Evolutionary conservation across 2,797 vertebrate genomes (phyloP), one percentile per base, ranked within the genome.

Genomic region (Fistularia commersonii): DNA sequence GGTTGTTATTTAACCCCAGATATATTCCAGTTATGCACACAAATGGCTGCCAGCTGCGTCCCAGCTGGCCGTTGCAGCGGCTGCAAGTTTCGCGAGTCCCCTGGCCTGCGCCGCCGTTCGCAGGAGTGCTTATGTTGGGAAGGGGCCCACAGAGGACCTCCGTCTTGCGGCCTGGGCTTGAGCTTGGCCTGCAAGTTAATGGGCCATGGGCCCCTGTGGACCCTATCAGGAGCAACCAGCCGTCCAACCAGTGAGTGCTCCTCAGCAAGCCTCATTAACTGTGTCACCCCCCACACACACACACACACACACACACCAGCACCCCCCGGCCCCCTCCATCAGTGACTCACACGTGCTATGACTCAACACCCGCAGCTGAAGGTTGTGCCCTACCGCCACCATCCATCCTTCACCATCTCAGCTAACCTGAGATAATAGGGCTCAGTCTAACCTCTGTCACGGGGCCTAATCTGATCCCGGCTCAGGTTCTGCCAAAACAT

Each of bases 361-460:
- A 82, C 65, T 85, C 76, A 78, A 77, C 77, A 66, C 78, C 81
- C 51, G 38, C 69, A 72, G 69, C 36, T 12, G 39, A 51, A 54
- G 3, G 52, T 69, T 53, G 54, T 8, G 36, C 52, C 48, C 46
- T 11, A 36, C 41, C 47, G n/a, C 62, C 67, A 32, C 13, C 59
- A 69, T 70, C 48, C 54, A 55, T 51, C 54, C 49, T 5, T 48
- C 50, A 73, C 6, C 57, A 41, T 44, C 48, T 45, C 7, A 13
- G 11, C 34, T 43, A 10, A 23, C 42, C 48, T 45, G 3, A 41
- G 61, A 79, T 68, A 69, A 72, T 32, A 46, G 32, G 45, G 38
- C 64, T 69, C 61, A 56, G 48, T 56, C 41, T 65, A 49, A 65
- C 51, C 40, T 12, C 48, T 51, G 33, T 36, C 32, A 33, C 57